Percentiles rank a stretch among this genome's conserved stretches.
Conservation (phyloP, 1,140 invertebrate genomes). For the Drosophila nikananu region DNA sequence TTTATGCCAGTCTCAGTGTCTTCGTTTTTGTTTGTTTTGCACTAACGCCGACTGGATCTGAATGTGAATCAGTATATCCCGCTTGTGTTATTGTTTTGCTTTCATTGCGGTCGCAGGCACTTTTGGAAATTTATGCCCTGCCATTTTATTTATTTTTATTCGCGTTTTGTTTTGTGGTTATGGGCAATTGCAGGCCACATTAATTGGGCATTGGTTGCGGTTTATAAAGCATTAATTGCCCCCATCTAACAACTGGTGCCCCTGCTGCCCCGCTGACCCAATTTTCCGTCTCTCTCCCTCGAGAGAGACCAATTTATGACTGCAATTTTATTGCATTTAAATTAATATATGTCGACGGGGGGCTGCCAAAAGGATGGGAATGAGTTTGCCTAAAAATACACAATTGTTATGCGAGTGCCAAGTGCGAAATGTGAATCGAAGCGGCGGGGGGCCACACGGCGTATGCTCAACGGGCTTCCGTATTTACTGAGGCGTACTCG, state of each 20-base stretch:
- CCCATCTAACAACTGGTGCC: slow-evolving; percentile 22
- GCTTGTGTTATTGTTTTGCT: slow-evolving; percentile 25
- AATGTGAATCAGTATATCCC: slow-evolving; percentile 6
- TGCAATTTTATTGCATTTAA: slow-evolving; percentile 62
- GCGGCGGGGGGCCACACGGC: slow-evolving; percentile 26
- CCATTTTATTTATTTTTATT: slow-evolving; percentile 44
- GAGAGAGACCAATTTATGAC: slow-evolving; percentile 31
- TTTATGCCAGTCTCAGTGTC: slow-evolving; percentile 48
- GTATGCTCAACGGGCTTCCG: slow-evolving; percentile 54
- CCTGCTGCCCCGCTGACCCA: slow-evolving; percentile 10
- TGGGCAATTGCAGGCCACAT: slow-evolving; percentile 61
- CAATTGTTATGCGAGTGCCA: slow-evolving; percentile 50
- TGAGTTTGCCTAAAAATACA: slow-evolving; percentile 50
- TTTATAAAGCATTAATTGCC: slow-evolving; percentile 61
- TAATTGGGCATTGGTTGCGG: slow-evolving; percentile 68
- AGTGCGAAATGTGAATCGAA: slow-evolving; percentile 20
- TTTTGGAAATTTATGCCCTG: slow-evolving; percentile 52
- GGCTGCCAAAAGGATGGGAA: slow-evolving; percentile 19
- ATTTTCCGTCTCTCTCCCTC: neutral
- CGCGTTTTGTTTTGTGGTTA: slow-evolving; percentile 36
- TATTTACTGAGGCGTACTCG: slow-evolving; percentile 40
- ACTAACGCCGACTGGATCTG: slow-evolving; percentile 5
- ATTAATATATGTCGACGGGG: slow-evolving; percentile 41
- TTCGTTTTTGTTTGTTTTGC: slow-evolving; percentile 26
- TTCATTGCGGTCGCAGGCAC: slow-evolving; percentile 51